Evolutionary conservation across 2,888 invertebrate species (phyloP).

Genomic region (Drosophila percnosoma): DNA sequence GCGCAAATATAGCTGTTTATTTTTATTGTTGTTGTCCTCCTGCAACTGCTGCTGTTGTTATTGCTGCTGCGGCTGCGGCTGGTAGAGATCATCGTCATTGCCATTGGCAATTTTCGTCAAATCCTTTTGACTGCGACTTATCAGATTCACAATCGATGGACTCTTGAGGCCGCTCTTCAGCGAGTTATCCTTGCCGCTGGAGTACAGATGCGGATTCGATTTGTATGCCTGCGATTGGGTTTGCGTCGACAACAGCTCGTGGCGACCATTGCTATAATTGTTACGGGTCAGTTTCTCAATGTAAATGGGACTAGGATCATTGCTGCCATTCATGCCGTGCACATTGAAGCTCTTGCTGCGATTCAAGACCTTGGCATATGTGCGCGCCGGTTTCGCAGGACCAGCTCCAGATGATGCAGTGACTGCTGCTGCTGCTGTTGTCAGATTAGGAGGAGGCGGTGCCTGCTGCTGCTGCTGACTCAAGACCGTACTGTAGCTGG

Average conservation of each 20-base stretch:
- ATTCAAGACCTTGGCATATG: constrained; percentile 89
- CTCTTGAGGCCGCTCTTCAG: constrained; percentile 87
- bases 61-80: not conserved
- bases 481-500: constrained; percentile 12
- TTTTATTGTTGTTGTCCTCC: constrained; percentile 85
- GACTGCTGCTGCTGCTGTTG: constrained; percentile 10
- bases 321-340: constrained; percentile 87
- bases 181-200: constrained; percentile 75
- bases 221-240: constrained; percentile 87
- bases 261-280: constrained; percentile 70
- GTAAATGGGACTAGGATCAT: constrained; percentile 85
- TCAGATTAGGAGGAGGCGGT: constrained; percentile 43
- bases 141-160: constrained; percentile 93
- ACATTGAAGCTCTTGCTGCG: constrained; percentile 95
- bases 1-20: constrained; percentile 88
- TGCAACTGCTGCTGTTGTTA: constrained; percentile 1
- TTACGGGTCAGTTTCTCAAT: constrained; percentile 83
- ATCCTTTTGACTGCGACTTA: constrained; percentile 93
- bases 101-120: constrained; percentile 87
- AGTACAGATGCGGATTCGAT: constrained; percentile 91
- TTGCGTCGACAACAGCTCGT: constrained; percentile 45
- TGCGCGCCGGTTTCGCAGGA: constrained; percentile 92
- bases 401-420: constrained; percentile 66
- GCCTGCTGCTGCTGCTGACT: constrained; percentile 15
- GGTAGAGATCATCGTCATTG: constrained; percentile 59